Base-by-base conservation (phyloP, 2,113 vertebrate species). In the Antechinus flavipes region DNA sequence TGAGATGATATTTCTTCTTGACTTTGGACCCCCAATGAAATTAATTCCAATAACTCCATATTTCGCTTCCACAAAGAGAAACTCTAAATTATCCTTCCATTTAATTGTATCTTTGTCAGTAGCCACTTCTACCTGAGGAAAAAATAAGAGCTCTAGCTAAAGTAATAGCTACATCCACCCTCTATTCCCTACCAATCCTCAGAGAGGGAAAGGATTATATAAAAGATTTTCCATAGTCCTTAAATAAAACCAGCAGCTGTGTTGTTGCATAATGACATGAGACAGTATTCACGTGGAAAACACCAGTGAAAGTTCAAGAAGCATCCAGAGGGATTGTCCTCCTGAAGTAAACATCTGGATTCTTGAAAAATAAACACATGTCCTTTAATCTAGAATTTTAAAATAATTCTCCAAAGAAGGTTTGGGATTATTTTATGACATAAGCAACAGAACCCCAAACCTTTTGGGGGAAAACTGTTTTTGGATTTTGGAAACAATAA, bases 361-460 rank as follows among this genome's bases (percentile, higher is more conserved):
- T 93, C 68, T 89, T 97, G 95, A 90, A 68, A 98, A 98, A 96
- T 95, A 93, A 96, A 93, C 25, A 98, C 90, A 95, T 61, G 96
- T 93, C 93, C 95, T 95, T 96, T 96, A 58, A 97, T 94, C 93
- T 61, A 56, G 54, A 97, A 91, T 93, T 97, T 90, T 95, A 96
- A 95, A 94, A 91, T 19, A 97, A 92, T 89, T 97, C 93, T 95
- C 96, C 96, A 97, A 61, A 96, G 95, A 95, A 94, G 14, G 52
- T 30, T 97, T 94, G 95, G 90, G 95, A 93, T 95, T 95, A 92
- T 97, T 97, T 96, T 93, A 58, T n/a, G 46, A 92, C 2, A 22
- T 2, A 46, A 89, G 16, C 53, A 89, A 84, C 2, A 8, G 30
- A 42, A 84, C 68, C 16, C 68, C 68, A 84, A 84, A 84, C 68